These are phyloP conservation scores for Seriola dumerili DNA, from an alignment of 2,113 vertebrate genomes.

Conservation along the genomic window DNA sequence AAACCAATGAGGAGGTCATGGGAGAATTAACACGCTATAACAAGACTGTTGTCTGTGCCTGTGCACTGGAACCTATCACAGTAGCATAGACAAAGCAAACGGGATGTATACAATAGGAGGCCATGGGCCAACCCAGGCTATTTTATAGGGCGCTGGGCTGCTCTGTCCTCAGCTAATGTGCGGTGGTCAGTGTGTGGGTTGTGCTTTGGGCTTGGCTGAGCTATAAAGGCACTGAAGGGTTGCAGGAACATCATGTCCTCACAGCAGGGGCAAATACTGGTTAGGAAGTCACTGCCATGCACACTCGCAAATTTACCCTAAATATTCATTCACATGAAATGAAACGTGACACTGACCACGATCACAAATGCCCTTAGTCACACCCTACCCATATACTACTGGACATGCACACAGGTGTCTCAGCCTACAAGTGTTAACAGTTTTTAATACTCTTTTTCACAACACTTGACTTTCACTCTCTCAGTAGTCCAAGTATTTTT, in stretches of 20 bases:
- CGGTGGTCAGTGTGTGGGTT: slow-evolving; percentile 65
- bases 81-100: slow-evolving; percentile 80
- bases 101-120: slow-evolving; percentile 81
- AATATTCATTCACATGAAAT: slow-evolving; percentile 46
- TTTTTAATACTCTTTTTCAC: background rate
- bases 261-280: slow-evolving; percentile 50
- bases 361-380: background rate
- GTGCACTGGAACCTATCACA: slow-evolving; percentile 79
- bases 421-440: background rate
- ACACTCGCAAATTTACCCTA: slow-evolving; percentile 52
- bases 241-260: slow-evolving; percentile 73
- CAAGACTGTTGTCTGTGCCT: slow-evolving; percentile 76
- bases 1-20: slow-evolving; percentile 73
- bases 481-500: background rate
- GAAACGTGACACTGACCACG: slow-evolving; percentile 28
- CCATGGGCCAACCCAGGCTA: slow-evolving; percentile 60
- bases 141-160: slow-evolving; percentile 57
- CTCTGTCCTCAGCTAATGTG: slow-evolving; percentile 58
- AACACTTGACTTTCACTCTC: background rate
- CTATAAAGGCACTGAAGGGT: slow-evolving; percentile 59
- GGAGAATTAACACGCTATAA: slow-evolving; percentile 77
- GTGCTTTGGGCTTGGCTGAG: slow-evolving; percentile 57
- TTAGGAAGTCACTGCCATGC: slow-evolving; percentile 55
- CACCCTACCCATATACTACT: background rate
- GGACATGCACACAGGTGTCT: background rate